A percentile compares a stretch with the other conserved stretches of the same genome.
Evolutionary conservation across 1,140 invertebrate species (phyloP).

Genomic region (Drosophila kanapiae): DNA sequence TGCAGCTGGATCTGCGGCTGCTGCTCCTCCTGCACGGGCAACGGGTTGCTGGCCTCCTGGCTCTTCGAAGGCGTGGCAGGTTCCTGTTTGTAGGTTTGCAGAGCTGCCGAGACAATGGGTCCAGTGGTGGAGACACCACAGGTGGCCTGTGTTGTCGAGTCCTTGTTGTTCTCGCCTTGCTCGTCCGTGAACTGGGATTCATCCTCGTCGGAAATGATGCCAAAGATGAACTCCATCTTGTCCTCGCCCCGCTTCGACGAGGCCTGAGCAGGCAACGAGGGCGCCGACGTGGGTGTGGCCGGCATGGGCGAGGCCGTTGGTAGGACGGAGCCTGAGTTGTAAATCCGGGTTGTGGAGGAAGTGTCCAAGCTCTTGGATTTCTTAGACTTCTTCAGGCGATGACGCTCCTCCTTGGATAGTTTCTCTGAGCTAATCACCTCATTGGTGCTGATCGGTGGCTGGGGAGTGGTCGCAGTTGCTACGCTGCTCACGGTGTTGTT

Average conservation of each 20-base stretch:
- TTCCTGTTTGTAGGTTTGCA: constrained; percentile 82
- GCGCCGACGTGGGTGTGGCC: constrained; percentile 36
- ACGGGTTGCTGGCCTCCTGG: constrained; percentile 10
- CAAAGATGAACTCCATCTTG: constrained; percentile 95
- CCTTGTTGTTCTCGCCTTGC: constrained; percentile 37
- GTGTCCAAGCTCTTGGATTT: constrained; percentile 85
- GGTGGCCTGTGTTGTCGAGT: constrained; percentile 27
- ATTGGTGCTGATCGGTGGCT: not conserved
- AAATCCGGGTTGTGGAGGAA: constrained; percentile 28
- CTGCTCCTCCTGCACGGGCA: constrained; percentile 39
- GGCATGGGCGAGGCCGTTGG: constrained; percentile 27
- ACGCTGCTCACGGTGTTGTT: constrained; percentile 35
- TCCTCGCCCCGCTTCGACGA: constrained; percentile 86
- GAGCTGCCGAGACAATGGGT: constrained; percentile 77
- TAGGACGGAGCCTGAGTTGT: constrained; percentile 26
- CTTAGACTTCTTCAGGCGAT: constrained; percentile 87
- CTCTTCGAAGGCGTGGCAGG: constrained; percentile 59
- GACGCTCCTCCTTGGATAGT: constrained; percentile 78
- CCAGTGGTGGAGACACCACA: constrained; percentile 55
- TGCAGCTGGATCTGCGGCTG: constrained; percentile 13
- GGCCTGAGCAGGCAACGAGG: not conserved
- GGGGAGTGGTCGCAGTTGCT: not conserved
- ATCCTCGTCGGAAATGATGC: constrained; percentile 92
- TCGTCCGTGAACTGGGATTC: constrained; percentile 79
- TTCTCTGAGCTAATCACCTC: constrained; percentile 82